These are phyloP conservation scores for Cephus sareptanus DNA, from an alignment of 2,888 invertebrate genomes.

Conservation along the genomic window DNA sequence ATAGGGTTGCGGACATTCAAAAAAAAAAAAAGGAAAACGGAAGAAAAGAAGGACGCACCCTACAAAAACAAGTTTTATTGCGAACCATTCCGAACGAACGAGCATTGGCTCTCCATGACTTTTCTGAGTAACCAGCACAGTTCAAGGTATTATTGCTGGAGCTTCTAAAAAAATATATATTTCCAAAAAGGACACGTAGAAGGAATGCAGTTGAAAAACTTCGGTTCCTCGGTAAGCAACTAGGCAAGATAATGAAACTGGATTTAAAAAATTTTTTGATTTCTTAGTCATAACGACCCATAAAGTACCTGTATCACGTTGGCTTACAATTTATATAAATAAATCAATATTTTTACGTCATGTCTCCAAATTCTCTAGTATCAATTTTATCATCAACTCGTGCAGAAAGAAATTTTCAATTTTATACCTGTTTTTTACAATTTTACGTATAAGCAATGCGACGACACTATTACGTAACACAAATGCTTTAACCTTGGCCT, in stretches of 20 bases:
- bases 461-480: neutral
- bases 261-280: neutral
- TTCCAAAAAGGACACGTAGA: neutral
- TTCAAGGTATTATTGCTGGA: neutral
- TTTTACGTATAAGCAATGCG: too few relatives aligned
- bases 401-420: too few relatives aligned
- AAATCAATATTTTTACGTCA: too few relatives aligned
- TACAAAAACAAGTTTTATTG: neutral
- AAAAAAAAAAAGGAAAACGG: neutral
- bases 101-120: neutral
- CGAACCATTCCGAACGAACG: neutral
- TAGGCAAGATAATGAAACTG: neutral
- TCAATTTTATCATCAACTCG: neutral
- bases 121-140: neutral
- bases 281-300: neutral
- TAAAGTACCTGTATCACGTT: neutral
- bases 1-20: neutral
- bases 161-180: neutral
- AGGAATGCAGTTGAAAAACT: neutral
- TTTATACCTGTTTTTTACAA: neutral
- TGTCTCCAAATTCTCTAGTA: neutral
- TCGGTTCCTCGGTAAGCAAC: neutral
- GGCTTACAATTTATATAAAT: too few relatives aligned
- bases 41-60: neutral
- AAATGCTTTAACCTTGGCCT: neutral